These are phyloP conservation scores for Leptinotarsa defecta DNA, from an alignment of 1,140 invertebrate species.

Conservation along the genomic window DNA sequence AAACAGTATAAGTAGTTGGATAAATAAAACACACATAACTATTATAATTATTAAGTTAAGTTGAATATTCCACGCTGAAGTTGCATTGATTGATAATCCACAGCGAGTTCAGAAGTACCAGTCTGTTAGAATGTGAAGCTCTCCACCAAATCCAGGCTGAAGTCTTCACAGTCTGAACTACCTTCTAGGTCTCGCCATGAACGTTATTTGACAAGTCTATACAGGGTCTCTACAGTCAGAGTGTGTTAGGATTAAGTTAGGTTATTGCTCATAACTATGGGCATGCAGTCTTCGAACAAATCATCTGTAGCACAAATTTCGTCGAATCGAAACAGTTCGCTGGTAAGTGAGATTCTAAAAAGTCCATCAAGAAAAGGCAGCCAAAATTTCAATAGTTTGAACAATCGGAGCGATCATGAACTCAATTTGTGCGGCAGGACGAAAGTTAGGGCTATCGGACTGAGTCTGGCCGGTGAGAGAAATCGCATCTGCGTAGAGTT, in stretches of 20 bases:
- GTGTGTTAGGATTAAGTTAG: slow-evolving; percentile 8
- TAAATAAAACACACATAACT: slow-evolving; percentile 14
- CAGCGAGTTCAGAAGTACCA: slow-evolving; percentile 1
- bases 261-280: slow-evolving; percentile 8
- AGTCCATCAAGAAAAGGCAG: not conserved
- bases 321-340: not conserved
- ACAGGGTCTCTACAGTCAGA: not conserved
- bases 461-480: too few species aligned
- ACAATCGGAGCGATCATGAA: not conserved
- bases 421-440: slow-evolving; percentile 24
- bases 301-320: slow-evolving; percentile 10
- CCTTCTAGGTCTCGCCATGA: not conserved
- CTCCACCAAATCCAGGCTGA: not conserved
- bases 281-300: slow-evolving; percentile 17
- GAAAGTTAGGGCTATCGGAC: not conserved
- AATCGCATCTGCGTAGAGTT: too few species aligned
- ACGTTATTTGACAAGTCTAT: not conserved
- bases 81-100: slow-evolving; percentile 14
- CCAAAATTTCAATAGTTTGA: not conserved
- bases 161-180: not conserved
- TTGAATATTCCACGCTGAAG: slow-evolving; percentile 9
- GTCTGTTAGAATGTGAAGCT: not conserved
- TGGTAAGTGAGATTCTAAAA: slow-evolving; percentile 17
- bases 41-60: slow-evolving; percentile 18
- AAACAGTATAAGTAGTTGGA: slow-evolving; percentile 17